Evolutionary conservation across 2,113 vertebrate genomes (phyloP), one percentile per base, ranked within the genome.

Genomic region (Verasper variegatus): DNA sequence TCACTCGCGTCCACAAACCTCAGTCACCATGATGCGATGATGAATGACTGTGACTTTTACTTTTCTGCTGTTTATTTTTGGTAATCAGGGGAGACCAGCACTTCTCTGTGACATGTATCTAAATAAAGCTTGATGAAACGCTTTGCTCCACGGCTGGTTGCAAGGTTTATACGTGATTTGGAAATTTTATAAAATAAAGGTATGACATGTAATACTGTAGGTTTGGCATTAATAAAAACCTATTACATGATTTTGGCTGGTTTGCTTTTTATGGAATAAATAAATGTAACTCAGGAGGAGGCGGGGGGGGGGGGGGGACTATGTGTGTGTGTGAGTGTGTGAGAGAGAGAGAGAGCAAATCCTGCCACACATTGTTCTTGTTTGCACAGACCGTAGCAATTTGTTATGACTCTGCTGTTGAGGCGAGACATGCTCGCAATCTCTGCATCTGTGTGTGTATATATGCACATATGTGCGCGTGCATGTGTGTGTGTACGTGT

Each of bases 291-390:
- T 74, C 66, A 51, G 21, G 66, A 60, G 31, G 5, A 70, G 40
- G 51, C 11, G 14, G 61, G 27, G 31, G 5, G 31, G 61, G 35
- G 5, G 27, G 61, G 35, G 42, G 14, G 47, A 13, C 14, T 60
- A 10, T n/a, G 55, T 64, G 74, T 47, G 60, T 31, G 61, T 12
- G 56, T 55, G 60, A 54, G 64, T 52, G 70, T 45, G 65, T 8
- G 62, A 59, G 54, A 80, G 68, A 47, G 69, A 31, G 62, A 58
- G 40, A 63, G 91, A 83, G 71, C 72, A 84, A 92, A 92, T 92
- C 80, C 86, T 78, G 86, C 91, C 80, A 93, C 92, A 93, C 89
- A 94, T 93, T 93, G 94, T 93, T 94, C 90, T 86, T 94, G 91
- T 94, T 94, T 94, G 83, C 89, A 90, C 92, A 90, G 93, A 94